Percentiles rank a stretch among this genome's conserved stretches.
phyloP scores from a whole-genome alignment of 1,140 invertebrate species.

The Tetragonula clypearis region DNA sequence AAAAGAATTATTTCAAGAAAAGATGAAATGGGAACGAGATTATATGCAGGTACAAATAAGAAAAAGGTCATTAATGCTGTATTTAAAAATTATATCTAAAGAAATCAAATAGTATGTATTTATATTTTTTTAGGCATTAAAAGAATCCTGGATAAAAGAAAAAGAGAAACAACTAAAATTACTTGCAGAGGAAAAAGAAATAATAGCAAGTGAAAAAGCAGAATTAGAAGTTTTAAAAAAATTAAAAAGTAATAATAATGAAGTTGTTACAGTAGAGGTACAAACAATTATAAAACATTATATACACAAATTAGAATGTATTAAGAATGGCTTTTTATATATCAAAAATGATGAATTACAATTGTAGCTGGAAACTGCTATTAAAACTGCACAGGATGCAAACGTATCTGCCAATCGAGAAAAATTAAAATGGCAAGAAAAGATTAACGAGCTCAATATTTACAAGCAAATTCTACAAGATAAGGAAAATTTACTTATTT shows the following conservation, averaged over 20 bases:
- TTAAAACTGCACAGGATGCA: slow-evolving; percentile 74
- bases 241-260: slow-evolving; percentile 69
- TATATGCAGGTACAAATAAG: slow-evolving; percentile 70
- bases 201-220: slow-evolving; percentile 69
- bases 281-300: slow-evolving; percentile 27
- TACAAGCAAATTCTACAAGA: slow-evolving; percentile 66
- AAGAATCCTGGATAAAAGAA: slow-evolving; percentile 75
- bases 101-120: neutral
- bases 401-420: slow-evolving; percentile 67
- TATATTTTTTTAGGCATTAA: slow-evolving; percentile 64
- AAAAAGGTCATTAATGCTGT: neutral
- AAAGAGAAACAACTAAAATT: slow-evolving; percentile 72
- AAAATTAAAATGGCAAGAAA: slow-evolving; percentile 76
- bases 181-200: slow-evolving; percentile 72
- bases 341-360: neutral
- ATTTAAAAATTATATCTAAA: neutral
- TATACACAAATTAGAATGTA: neutral
- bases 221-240: slow-evolving; percentile 72
- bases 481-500: slow-evolving; percentile 72
- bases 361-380: slow-evolving; percentile 72
- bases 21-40: slow-evolving; percentile 75
- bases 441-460: slow-evolving; percentile 68
- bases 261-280: slow-evolving; percentile 75
- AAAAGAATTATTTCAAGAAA: slow-evolving; percentile 75
- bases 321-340: slow-evolving; percentile 1